Percentiles rank a stretch among this genome's conserved stretches.
Conservation (phyloP, 1,140 invertebrate genomes). For the Neodiprion fabricii region DNA sequence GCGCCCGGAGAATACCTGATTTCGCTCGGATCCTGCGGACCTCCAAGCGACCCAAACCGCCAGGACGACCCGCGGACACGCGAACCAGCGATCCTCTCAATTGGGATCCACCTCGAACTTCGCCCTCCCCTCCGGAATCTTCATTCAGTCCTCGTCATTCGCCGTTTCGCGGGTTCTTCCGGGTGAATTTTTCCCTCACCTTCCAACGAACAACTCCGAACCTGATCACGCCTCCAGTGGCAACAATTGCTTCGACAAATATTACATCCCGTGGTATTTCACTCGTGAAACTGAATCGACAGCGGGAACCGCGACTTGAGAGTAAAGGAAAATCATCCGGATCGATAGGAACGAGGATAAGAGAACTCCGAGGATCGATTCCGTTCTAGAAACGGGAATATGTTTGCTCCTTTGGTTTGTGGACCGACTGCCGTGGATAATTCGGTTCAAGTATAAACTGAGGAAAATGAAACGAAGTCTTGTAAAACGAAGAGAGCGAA, state of each 20-base stretch:
- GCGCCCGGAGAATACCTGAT: neutral
- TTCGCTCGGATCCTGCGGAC: neutral
- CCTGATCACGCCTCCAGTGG: too few relatives aligned
- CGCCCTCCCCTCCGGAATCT: neutral
- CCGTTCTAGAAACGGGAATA: neutral
- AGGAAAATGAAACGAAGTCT: neutral
- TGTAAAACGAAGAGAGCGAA: neutral
- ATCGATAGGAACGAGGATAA: neutral
- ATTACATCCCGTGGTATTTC: too few relatives aligned
- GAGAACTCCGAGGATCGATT: neutral
- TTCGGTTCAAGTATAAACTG: neutral
- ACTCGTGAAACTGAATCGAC: too few relatives aligned
- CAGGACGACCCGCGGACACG: slow-evolving; percentile 1
- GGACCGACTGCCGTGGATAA: neutral
- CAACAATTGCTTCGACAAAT: too few relatives aligned
- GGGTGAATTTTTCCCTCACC: too few relatives aligned
- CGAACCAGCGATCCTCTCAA: slow-evolving; percentile 4
- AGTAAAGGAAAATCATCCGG: too few relatives aligned
- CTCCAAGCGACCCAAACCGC: neutral
- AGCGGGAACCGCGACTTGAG: too few relatives aligned
- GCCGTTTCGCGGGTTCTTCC: too few relatives aligned
- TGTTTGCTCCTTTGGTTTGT: neutral
- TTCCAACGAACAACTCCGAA: too few relatives aligned
- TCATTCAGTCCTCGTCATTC: too few relatives aligned
- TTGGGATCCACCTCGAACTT: neutral